phyloP scores from a whole-genome alignment of 2,113 vertebrate genomes.

The Gallinago paraguaiae region DNA sequence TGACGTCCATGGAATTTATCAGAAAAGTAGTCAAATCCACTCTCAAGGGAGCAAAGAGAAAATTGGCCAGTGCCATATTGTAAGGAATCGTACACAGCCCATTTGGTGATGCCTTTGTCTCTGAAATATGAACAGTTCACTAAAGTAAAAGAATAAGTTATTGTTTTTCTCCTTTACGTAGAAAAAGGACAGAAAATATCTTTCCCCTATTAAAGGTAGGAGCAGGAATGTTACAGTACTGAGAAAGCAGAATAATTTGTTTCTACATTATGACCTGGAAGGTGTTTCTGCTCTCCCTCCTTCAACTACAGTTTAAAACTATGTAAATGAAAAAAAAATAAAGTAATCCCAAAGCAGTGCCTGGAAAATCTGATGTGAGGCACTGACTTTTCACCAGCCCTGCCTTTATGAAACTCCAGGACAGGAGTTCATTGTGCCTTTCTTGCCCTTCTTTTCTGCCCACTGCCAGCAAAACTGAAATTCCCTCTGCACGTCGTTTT shows the following conservation, averaged over 20 bases:
- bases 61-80: conserved; percentile 42
- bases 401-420: neutral
- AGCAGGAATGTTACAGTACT: neutral
- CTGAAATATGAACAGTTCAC: neutral
- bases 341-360: neutral
- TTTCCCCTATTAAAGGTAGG: neutral
- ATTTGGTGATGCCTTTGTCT: neutral
- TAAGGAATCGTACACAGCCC: neutral
- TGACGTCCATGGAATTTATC: neutral
- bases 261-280: neutral
- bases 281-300: neutral
- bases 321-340: neutral
- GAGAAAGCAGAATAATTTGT: neutral
- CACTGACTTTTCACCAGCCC: neutral
- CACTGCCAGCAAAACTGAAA: neutral
- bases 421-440: neutral
- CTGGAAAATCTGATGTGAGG: neutral
- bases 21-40: neutral
- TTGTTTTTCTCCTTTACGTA: neutral
- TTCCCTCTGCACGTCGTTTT: neutral
- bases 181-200: neutral
- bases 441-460: neutral
- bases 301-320: neutral
- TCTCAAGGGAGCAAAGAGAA: conserved; percentile 14
- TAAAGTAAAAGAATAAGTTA: neutral